Evolutionary conservation across 2,888 invertebrate genomes (phyloP).

Genomic region (Plebejus argus): DNA sequence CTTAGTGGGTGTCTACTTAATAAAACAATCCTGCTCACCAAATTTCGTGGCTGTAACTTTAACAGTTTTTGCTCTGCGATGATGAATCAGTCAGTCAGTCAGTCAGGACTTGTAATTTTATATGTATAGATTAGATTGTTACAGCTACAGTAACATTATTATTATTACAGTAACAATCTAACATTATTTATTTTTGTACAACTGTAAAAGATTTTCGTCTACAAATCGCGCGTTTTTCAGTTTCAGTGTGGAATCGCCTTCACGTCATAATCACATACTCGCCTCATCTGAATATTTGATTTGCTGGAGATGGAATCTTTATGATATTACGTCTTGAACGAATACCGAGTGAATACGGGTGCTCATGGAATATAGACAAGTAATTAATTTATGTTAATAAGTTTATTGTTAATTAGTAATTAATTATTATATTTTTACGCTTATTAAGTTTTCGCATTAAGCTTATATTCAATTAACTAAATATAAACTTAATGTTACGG

Average conservation of each 20-base stretch:
- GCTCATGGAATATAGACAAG: neutral
- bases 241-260: neutral
- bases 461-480: neutral
- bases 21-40: too few species aligned
- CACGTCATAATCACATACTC: slow-evolving; percentile 29
- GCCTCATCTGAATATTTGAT: slow-evolving; percentile 69
- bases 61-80: too few species aligned
- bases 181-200: neutral
- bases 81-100: too few species aligned
- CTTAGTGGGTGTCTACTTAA: too few species aligned
- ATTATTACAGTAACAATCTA: too few species aligned
- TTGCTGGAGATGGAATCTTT: slow-evolving; percentile 64
- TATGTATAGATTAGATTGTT: too few species aligned
- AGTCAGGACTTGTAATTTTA: too few species aligned
- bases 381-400: neutral
- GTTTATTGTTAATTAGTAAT: neutral
- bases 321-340: slow-evolving; percentile 33
- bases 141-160: too few species aligned
- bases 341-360: slow-evolving; percentile 3
- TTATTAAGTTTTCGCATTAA: neutral
- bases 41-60: too few species aligned
- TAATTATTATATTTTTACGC: neutral
- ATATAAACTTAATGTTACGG: too few species aligned
- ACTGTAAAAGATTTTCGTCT: neutral
- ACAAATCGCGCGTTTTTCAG: neutral